Base-by-base conservation (phyloP, 92 coral and sea anemone genomes). In the Epizoanthus scotinus region DNA sequence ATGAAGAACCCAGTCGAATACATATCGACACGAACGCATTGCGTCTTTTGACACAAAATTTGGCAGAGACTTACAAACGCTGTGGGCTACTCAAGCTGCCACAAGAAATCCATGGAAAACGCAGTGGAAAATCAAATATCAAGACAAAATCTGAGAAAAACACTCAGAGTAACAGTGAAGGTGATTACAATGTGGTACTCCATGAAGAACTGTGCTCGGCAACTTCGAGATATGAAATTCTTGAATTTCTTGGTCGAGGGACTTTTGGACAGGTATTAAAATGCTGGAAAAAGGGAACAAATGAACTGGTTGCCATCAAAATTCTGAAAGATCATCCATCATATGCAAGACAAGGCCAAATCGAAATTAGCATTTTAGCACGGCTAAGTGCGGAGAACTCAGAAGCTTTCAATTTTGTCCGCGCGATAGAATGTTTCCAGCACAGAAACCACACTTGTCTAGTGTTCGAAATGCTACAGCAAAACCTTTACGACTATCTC, bases 281-380 rank as follows among this genome's bases (percentile, higher is more conserved):
- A 82, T 96, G 99, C 68, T 96, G 99, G 99, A 96, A 96, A 58
- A 94, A 93, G 70, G 99, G 99, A 72, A 93, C 99, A 2, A 92
- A 96, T 68, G 99, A 96, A 67, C 74, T 94, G 26, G 93, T 89
- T 40, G 99, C 99, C 25, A 96, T 96, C 60, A 96, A 96, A 71
- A 91, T 96, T 74, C 82, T 96, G 42, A 96, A 96, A 73, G 97
- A 96, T 78, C 99, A 96, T 85, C 99, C 99, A 20, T 93, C 98
- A 6, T 96, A 96, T 78, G 99, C 97, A 3, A 90, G 99, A 27
- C 99, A 96, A 65, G 99, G 99, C 18, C 99, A 96, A 53, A 92
- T 96, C 28, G 99, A 96, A 72, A 96, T 96, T 73, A 89, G 99
- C 36, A 96, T 96, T 49, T 81, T 96, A 84, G 98, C 98, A 13